Conservation (phyloP, 2,113 vertebrate species). For the Nerophis ophidion region DNA sequence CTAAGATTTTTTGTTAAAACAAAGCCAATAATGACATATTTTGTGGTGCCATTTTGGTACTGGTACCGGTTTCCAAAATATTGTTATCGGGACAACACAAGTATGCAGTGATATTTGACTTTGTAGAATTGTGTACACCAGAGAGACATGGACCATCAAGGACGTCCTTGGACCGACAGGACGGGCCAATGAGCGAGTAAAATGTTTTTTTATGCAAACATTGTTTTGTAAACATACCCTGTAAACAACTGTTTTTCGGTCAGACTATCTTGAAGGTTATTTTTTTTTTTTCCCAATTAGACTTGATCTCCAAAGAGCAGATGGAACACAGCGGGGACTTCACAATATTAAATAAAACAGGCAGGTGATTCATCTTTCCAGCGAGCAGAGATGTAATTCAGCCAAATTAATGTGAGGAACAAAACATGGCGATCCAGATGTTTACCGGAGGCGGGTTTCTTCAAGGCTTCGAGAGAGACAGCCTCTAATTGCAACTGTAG, state of each 20-base stretch:
- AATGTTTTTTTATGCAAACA: too few relatives aligned
- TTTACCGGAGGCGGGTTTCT: not conserved
- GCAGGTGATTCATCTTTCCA: slow-evolving; percentile 6
- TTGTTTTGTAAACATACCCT: too few relatives aligned
- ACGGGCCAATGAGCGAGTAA: too few relatives aligned
- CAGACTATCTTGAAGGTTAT: slow-evolving; percentile 10
- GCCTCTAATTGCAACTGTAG: slow-evolving; percentile 6
- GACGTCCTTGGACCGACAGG: too few relatives aligned
- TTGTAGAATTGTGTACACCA: too few relatives aligned
- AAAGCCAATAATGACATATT: too few relatives aligned
- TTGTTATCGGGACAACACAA: too few relatives aligned
- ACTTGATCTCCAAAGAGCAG: slow-evolving; percentile 9
- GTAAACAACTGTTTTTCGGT: slow-evolving; percentile 19
- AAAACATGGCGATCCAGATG: slow-evolving; percentile 20
- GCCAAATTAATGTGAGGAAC: not conserved
- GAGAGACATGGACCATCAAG: too few relatives aligned
- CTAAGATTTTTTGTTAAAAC: too few relatives aligned
- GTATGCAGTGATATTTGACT: too few relatives aligned
- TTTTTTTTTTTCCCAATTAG: slow-evolving; percentile 10
- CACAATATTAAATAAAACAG: slow-evolving; percentile 13
- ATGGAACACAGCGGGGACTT: slow-evolving; percentile 18
- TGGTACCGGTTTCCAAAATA: too few relatives aligned
- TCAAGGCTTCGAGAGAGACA: not conserved
- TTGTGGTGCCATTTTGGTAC: too few relatives aligned
- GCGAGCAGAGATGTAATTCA: not conserved